A percentile compares a stretch with the other conserved stretches of the same genome.
Conservation (phyloP, 2,797 vertebrate genomes). For the Onychomys arenicola region DNA sequence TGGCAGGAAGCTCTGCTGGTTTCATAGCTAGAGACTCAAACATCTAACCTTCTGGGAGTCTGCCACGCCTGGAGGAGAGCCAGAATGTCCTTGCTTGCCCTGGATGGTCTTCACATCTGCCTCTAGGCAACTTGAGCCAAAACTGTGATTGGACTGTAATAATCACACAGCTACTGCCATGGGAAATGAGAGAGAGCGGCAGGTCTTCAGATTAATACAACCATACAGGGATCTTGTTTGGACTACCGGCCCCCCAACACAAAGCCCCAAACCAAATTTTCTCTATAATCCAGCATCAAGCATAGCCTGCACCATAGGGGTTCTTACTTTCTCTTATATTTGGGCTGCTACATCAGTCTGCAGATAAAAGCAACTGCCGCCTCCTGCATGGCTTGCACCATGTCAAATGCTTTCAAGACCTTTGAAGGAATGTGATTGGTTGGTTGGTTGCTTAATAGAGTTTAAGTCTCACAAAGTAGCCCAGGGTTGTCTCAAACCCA, state of each 20-base stretch:
- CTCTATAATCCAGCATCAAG: background rate
- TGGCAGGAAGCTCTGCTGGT: background rate
- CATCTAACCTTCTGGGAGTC: background rate
- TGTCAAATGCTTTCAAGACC: conserved; percentile 32
- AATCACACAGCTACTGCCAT: background rate
- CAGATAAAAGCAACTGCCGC: background rate
- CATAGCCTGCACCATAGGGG: background rate
- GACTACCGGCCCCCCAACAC: background rate
- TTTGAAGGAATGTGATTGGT: background rate
- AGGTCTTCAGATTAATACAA: conserved; percentile 19
- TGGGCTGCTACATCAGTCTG: background rate
- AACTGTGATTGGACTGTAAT: conserved; percentile 33
- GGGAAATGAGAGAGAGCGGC: background rate
- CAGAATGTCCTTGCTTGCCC: background rate
- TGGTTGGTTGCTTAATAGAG: background rate
- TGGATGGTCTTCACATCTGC: conserved; percentile 16
- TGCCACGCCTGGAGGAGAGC: background rate
- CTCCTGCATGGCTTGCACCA: background rate
- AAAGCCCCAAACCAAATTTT: background rate
- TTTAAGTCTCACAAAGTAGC: background rate
- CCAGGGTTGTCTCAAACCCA: background rate
- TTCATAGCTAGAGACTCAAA: background rate
- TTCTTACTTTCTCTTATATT: background rate
- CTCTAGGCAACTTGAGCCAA: background rate
- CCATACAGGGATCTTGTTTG: background rate